Evolutionary conservation across 2,888 invertebrate species (phyloP).

Genomic region (Suillia variegata): DNA sequence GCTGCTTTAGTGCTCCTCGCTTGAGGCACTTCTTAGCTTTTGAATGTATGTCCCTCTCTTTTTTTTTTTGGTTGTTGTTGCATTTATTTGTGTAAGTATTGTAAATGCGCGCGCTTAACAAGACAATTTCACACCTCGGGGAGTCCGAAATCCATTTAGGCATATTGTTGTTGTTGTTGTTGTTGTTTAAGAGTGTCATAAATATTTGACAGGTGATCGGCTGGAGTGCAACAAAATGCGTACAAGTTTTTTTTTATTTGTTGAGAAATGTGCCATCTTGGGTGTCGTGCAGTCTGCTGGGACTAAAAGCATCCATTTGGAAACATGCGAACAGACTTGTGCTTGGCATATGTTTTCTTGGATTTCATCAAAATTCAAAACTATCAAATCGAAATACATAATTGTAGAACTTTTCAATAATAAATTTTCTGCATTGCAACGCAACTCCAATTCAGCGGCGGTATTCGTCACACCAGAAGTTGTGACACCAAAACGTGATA

Average conservation of each 20-base stretch:
- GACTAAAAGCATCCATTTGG: too few species aligned
- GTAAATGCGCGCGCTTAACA: slow-evolving; percentile 38
- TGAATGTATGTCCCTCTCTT: background rate
- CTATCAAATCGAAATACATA: too few species aligned
- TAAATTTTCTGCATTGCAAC: too few species aligned
- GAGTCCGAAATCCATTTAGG: slow-evolving; percentile 39
- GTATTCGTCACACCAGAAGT: slow-evolving; percentile 14
- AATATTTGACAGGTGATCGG: slow-evolving; percentile 2
- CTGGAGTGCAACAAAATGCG: background rate
- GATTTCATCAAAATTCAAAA: too few species aligned
- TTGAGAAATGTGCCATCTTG: background rate
- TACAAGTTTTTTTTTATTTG: background rate
- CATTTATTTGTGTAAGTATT: slow-evolving; percentile 19
- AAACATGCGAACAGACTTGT: too few species aligned
- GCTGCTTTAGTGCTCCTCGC: slow-evolving; percentile 20
- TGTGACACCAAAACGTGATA: slow-evolving; percentile 5
- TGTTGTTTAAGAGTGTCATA: slow-evolving; percentile 1
- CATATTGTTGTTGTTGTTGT: too few species aligned
- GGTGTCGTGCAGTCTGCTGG: background rate
- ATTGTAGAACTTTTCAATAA: too few species aligned
- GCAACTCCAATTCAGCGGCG: too few species aligned
- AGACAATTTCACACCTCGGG: slow-evolving; percentile 50
- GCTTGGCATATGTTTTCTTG: too few species aligned
- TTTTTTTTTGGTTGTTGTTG: slow-evolving; percentile 25
- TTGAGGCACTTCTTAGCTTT: slow-evolving; percentile 14